Percentiles rank a stretch among this genome's conserved stretches.
Evolutionary conservation across 2,888 invertebrate genomes (phyloP).

Genomic region (Limnephilus lunatus): DNA sequence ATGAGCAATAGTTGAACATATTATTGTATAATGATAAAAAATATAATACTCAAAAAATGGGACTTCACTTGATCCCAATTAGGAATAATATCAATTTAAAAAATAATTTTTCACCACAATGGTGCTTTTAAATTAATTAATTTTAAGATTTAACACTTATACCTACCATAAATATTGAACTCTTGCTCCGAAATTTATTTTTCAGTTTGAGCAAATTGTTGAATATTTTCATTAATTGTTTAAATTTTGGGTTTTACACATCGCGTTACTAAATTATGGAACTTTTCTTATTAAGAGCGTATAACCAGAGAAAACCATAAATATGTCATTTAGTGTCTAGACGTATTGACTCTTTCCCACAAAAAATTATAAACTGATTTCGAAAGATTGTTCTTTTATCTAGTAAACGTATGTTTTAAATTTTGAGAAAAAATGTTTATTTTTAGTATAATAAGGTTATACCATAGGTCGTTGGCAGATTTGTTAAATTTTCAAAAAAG

Average conservation of each 20-base stretch:
- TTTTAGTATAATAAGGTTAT: no score
- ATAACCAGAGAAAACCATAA: no score
- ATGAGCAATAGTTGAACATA: neutral
- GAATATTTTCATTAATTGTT: neutral
- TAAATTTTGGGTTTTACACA: neutral
- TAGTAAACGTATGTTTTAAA: no score
- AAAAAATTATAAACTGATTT: no score
- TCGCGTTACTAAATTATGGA: neutral
- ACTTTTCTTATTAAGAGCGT: neutral
- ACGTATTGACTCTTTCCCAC: no score
- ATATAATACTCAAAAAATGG: neutral
- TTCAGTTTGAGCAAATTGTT: neutral
- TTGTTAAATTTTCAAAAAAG: no score
- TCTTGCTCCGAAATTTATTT: neutral
- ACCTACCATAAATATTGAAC: neutral
- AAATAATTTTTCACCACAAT: neutral
- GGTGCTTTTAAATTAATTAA: neutral
- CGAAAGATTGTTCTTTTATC: no score
- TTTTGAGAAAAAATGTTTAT: no score
- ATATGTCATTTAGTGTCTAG: no score
- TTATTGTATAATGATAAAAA: neutral
- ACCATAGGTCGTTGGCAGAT: no score
- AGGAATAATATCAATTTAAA: neutral
- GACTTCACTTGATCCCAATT: neutral
- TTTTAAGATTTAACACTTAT: neutral